These are phyloP conservation scores for Dissostichus mawsoni DNA, from an alignment of 2,113 vertebrate genomes.

Conservation along the genomic window DNA sequence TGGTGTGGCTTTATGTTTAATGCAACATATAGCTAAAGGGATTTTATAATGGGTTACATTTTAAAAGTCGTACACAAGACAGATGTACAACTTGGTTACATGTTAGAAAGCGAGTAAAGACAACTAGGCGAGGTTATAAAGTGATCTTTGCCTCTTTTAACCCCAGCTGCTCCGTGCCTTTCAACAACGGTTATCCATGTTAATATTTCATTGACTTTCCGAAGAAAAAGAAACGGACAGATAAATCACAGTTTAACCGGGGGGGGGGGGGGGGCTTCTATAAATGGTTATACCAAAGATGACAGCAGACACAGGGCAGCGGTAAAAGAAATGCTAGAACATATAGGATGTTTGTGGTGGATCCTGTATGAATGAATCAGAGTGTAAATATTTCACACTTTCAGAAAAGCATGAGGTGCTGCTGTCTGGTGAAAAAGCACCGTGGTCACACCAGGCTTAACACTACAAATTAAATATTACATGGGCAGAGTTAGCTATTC, in stretches of 20 bases:
- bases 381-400: slow-evolving; percentile 9
- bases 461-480: slow-evolving; percentile 33
- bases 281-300: slow-evolving; percentile 19
- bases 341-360: slow-evolving; percentile 23
- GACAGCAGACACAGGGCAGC: slow-evolving; percentile 26
- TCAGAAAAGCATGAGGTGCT: slow-evolving; percentile 2
- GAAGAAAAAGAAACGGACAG: not conserved
- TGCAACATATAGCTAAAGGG: no score
- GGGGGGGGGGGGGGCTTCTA: not conserved
- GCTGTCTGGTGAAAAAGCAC: not conserved
- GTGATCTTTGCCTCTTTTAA: slow-evolving; percentile 31
- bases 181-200: slow-evolving; percentile 29
- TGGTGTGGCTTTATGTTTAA: not conserved
- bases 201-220: slow-evolving; percentile 66
- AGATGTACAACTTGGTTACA: not conserved
- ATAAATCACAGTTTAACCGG: slow-evolving; percentile 70
- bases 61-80: not conserved
- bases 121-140: not conserved
- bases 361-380: slow-evolving; percentile 48
- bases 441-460: not conserved
- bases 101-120: not conserved
- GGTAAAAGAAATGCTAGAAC: slow-evolving; percentile 27
- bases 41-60: no score
- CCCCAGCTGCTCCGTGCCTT: slow-evolving; percentile 8
- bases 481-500: slow-evolving; percentile 43